phyloP scores from a whole-genome alignment of 1,140 invertebrate species.

The Maniola jurtina region DNA sequence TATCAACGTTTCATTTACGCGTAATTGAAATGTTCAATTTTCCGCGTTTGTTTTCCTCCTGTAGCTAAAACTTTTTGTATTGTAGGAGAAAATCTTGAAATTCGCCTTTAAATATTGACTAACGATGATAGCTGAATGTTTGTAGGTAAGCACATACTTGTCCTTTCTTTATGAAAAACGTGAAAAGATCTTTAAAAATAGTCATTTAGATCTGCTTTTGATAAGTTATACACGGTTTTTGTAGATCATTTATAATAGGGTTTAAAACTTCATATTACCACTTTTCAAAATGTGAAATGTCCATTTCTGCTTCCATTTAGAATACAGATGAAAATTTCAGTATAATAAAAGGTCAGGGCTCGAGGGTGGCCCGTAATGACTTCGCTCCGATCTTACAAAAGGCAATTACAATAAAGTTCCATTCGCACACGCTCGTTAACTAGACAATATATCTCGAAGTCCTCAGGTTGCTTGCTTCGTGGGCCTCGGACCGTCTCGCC shows the following conservation, averaged over 20 bases:
- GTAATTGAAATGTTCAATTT: conserved; percentile 54
- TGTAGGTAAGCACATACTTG: no score
- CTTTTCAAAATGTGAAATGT: background rate
- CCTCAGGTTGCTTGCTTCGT: conserved; percentile 50
- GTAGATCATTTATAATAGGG: no score
- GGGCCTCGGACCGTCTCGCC: conserved; percentile 41
- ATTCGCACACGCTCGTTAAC: conserved; percentile 78
- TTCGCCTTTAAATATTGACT: no score
- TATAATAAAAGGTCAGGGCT: conserved; percentile 7
- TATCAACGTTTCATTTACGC: conserved; percentile 66
- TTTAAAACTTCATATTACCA: no score
- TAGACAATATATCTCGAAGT: conserved; percentile 68
- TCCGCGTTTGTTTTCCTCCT: conserved; percentile 25
- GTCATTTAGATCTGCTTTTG: no score
- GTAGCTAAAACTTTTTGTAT: background rate
- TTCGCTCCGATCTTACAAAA: conserved; percentile 75
- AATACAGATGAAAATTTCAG: conserved; percentile 7
- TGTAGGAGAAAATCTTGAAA: no score
- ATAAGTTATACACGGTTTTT: no score
- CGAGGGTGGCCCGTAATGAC: conserved; percentile 59
- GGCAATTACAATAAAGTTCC: conserved; percentile 79
- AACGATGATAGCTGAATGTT: no score
- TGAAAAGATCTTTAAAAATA: no score
- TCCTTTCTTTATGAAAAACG: no score
- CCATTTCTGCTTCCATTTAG: background rate